Percentiles rank a stretch among this genome's conserved stretches.
phyloP scores from a whole-genome alignment of 2,113 vertebrate species.

The Stigmatopora argus region DNA sequence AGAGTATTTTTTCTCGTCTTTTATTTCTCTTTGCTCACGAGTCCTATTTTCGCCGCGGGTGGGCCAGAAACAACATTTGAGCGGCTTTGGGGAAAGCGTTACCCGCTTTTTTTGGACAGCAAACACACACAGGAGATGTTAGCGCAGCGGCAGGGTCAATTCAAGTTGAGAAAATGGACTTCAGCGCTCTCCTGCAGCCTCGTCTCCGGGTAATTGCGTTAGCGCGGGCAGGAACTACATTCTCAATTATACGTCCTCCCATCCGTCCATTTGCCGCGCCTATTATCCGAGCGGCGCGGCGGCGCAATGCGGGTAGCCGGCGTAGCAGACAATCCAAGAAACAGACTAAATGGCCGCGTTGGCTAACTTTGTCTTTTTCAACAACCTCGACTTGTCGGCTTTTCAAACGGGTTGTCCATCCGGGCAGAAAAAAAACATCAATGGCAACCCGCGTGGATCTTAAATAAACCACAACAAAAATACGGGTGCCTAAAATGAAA shows the following conservation, averaged over 20 bases:
- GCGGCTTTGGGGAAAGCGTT: not conserved
- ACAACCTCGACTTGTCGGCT: not conserved
- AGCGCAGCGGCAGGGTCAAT: slow-evolving; percentile 8
- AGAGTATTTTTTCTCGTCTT: not conserved
- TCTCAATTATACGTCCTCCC: slow-evolving; percentile 9
- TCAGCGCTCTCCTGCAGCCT: slow-evolving; percentile 13
- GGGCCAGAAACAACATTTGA: not conserved
- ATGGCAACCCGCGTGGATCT: not conserved
- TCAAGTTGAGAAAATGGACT: slow-evolving; percentile 15
- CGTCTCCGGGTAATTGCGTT: slow-evolving; percentile 18
- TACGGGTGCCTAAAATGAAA: not conserved
- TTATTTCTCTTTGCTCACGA: not conserved
- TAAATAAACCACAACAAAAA: not conserved
- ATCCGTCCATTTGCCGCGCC: slow-evolving; percentile 4
- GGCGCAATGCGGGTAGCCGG: not conserved
- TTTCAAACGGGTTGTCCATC: not conserved
- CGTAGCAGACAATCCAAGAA: not conserved
- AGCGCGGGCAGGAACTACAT: slow-evolving; percentile 1
- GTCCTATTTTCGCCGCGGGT: too few species aligned
- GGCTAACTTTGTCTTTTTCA: not conserved
- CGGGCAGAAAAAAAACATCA: not conserved
- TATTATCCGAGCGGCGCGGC: not conserved
- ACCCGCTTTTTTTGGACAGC: not conserved
- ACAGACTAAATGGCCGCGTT: not conserved
- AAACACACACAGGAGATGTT: not conserved